Conservation (phyloP, 2,888 invertebrate species). For the Eupithecia exiguata region DNA sequence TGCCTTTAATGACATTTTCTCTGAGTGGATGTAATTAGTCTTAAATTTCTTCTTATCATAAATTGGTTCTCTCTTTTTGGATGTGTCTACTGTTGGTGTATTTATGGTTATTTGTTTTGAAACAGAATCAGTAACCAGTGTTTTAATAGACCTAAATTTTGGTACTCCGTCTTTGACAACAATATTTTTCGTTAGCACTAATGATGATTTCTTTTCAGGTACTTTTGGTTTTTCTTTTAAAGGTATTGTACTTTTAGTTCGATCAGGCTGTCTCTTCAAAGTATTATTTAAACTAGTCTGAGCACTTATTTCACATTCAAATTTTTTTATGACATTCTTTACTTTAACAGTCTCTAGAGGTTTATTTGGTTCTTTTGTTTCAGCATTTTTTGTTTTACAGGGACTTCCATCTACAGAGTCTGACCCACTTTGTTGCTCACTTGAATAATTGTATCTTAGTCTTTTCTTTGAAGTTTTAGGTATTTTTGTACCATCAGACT, state of each 20-base stretch:
- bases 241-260: constrained; percentile 58
- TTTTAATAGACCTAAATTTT: constrained; percentile 79
- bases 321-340: constrained; percentile 77
- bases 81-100: constrained; percentile 45
- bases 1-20: constrained; percentile 71
- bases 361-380: constrained; percentile 49
- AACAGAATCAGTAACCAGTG: constrained; percentile 51
- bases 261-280: constrained; percentile 72
- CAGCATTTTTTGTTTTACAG: constrained; percentile 51
- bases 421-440: constrained; percentile 69
- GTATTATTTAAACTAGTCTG: constrained; percentile 62
- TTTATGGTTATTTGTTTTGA: constrained; percentile 50
- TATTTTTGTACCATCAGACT: constrained; percentile 77
- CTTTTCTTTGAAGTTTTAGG: constrained; percentile 74
- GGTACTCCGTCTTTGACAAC: constrained; percentile 81
- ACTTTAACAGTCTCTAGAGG: constrained; percentile 64
- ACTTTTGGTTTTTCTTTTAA: constrained; percentile 83
- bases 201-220: constrained; percentile 84
- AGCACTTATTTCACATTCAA: constrained; percentile 78
- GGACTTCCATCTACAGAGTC: constrained; percentile 74
- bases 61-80: constrained; percentile 68
- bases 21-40: constrained; percentile 78
- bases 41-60: constrained; percentile 77
- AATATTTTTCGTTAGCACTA: constrained; percentile 81
- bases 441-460: constrained; percentile 68